These are phyloP conservation scores for Polypedilum vanderplanki DNA, from an alignment of 1,140 invertebrate species.

Conservation along the genomic window DNA sequence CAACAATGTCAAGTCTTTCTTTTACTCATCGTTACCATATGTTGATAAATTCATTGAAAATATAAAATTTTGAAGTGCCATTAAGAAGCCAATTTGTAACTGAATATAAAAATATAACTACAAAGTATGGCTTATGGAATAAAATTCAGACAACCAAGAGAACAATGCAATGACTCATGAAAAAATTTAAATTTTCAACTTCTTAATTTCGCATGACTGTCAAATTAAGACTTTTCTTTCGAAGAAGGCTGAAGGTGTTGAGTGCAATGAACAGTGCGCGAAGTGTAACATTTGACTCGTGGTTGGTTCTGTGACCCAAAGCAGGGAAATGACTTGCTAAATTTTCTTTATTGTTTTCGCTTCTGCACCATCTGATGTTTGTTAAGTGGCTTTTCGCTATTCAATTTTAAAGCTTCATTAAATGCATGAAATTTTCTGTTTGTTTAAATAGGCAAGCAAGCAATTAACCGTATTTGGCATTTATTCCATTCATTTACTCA, in stretches of 20 bases:
- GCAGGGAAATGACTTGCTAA: background rate
- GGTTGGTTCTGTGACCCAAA: background rate
- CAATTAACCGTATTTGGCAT: slow-evolving; percentile 22
- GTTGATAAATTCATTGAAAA: too few relatives aligned
- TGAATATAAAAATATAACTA: background rate
- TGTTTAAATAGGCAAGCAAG: too few relatives aligned
- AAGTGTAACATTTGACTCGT: background rate
- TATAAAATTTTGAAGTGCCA: too few relatives aligned
- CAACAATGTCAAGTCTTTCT: too few relatives aligned
- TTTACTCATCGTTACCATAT: too few relatives aligned
- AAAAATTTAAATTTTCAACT: background rate
- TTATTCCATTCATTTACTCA: background rate
- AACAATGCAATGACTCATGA: slow-evolving; percentile 25
- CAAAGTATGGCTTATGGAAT: background rate
- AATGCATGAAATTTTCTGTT: background rate
- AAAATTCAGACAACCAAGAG: background rate
- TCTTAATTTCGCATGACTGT: slow-evolving; percentile 27
- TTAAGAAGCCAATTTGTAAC: background rate
- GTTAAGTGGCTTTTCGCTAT: background rate
- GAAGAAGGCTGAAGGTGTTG: too few relatives aligned
- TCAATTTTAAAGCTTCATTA: background rate
- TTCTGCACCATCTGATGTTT: background rate
- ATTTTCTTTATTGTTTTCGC: background rate
- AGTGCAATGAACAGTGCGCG: background rate
- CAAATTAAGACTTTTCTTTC: slow-evolving; percentile 10